Evolutionary conservation across 2,113 vertebrate species (phyloP).

Genomic region (Eonycteris spelaea): DNA sequence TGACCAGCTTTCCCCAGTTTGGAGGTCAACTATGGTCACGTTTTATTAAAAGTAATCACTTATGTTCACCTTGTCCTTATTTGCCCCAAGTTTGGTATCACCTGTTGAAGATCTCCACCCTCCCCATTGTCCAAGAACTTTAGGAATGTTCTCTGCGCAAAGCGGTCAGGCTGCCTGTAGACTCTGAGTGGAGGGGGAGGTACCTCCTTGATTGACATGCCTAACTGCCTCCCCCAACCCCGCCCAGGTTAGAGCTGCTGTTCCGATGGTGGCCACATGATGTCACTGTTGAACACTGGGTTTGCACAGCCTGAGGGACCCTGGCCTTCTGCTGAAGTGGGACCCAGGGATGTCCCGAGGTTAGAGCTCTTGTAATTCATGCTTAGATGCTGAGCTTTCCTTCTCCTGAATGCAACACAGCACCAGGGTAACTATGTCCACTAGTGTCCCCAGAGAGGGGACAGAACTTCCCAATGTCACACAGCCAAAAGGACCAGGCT

Average conservation of each 20-base stretch:
- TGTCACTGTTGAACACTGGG: not conserved
- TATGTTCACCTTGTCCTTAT: not conserved
- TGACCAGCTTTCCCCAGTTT: not conserved
- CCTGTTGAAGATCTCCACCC: not conserved
- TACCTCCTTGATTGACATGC: no score
- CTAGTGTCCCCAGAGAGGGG: not conserved
- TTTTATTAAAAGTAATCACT: not conserved
- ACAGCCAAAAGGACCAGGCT: not conserved
- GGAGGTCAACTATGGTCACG: not conserved
- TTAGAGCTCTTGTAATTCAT: not conserved
- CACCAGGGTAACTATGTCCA: not conserved
- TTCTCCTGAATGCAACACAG: not conserved
- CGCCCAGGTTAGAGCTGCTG: fast-evolving
- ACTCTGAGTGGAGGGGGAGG: not conserved
- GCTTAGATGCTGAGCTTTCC: not conserved
- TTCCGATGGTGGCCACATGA: not conserved
- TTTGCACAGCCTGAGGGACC: not conserved
- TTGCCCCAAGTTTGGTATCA: not conserved
- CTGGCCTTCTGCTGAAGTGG: not conserved
- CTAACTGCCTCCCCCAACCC: fast-evolving
- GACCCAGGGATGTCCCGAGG: fast-evolving
- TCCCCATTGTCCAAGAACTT: not conserved
- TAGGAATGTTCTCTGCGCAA: not conserved
- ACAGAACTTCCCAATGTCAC: not conserved
- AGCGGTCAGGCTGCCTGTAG: not conserved